Evolutionary conservation across 2,888 invertebrate genomes (phyloP), one percentile per base, ranked within the genome.

Genomic region (Heliconius erato): DNA sequence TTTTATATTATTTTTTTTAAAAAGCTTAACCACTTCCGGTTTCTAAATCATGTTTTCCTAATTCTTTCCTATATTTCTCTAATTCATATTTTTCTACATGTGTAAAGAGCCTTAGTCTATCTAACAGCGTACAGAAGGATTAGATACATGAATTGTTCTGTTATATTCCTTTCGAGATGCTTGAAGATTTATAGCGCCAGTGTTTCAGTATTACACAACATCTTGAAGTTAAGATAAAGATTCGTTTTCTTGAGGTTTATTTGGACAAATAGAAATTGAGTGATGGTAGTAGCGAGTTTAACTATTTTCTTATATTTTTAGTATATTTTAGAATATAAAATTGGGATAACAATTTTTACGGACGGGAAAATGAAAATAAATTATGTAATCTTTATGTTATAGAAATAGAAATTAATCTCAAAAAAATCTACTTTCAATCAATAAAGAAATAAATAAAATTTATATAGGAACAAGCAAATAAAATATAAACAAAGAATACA

Each of bases 121-220:
- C 69, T 82, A 69, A 40, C 74, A 76, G 65, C 63, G 71, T 77
- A 77, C 77, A 35, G 69, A 69, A 76, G 79, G 78, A 78, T 81
- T 81, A 84, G 80, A 82, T 79, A 80, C 71, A 81, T 83, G 79
- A 77, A 81, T 83, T 83, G 81, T 83, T 84, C 59, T 77, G 76
- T 82, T 82, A 77, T 71, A 44, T 59, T 80, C 40, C 63, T 72
- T 79, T 59, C 79, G 28, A 74, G 77, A 74, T 74, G 79, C 26
- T 14, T 26, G 71, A 76, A 63, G 71, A 79, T 79, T 69, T 76
- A 79, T 82, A 54, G 49, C 67, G 1, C 12, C 1, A 26, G 28
- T 65, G 77, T 77, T 77, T 44, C 40, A 40, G 44, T 35, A 77
- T 44, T 44, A 26, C 40, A 65, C 44, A 67, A 77, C 77, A 77